Percentiles rank a stretch among this genome's conserved stretches.
Conservation (phyloP, 2,113 vertebrate genomes). For the Cepphus grylle region DNA sequence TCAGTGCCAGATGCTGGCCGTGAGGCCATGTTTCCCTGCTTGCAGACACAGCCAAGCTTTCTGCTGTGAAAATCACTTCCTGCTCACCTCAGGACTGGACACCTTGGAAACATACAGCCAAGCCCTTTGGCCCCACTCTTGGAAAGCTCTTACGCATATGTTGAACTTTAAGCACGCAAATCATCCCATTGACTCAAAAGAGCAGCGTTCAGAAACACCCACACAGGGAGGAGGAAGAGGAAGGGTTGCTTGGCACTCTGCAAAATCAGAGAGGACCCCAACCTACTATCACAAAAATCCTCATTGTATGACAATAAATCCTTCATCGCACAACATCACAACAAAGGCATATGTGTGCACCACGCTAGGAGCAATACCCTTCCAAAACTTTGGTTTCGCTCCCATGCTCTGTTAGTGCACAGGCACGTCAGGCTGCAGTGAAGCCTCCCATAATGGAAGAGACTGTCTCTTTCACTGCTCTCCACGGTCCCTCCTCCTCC, state of each 20-base stretch:
- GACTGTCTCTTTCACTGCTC: background rate
- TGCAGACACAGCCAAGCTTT: background rate
- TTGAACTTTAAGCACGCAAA: background rate
- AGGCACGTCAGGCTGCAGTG: background rate
- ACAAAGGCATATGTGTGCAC: accelerated
- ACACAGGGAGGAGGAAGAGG: background rate
- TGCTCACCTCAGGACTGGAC: background rate
- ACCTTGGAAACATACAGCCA: background rate
- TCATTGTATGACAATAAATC: background rate
- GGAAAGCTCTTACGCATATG: background rate
- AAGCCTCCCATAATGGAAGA: background rate
- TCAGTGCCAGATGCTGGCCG: background rate
- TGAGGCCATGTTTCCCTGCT: background rate
- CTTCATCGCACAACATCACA: background rate
- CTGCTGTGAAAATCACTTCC: background rate
- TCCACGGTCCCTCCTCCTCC: background rate
- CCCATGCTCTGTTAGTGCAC: background rate
- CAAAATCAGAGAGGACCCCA: background rate
- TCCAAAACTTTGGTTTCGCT: background rate
- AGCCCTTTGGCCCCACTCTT: background rate
- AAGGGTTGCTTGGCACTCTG: background rate
- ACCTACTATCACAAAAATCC: background rate
- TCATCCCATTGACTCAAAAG: background rate
- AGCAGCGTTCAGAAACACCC: background rate
- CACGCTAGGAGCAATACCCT: background rate